Base-by-base conservation (phyloP, 2,113 vertebrate genomes). In the Tupaia tana region DNA sequence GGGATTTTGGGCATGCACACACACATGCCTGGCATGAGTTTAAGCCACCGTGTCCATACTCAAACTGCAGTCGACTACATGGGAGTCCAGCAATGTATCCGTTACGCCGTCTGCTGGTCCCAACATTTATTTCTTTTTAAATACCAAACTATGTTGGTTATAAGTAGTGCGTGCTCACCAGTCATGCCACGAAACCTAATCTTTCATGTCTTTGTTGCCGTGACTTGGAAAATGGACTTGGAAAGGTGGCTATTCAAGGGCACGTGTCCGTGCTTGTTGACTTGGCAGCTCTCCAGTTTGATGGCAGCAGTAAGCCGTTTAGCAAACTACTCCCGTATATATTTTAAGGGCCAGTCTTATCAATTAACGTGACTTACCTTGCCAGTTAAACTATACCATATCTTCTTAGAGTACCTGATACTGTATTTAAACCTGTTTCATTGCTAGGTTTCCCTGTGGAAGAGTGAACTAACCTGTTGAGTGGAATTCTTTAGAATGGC, bases 401-500 rank as follows among this genome's bases (percentile, higher is more conserved):
- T 86, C 87, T 61, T 25, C 52, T 81, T 2, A 7, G 79, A 22
- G 5, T 52, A 24, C 24, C 91, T 19, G 89, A 22, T n/a, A 3
- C 6, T 1, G 0, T 27, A 27, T 1, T 1, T 71, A 87, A 94
- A 43, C 75, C 18, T 11, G 2, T 54, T 73, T 16, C 58, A 1
- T 56, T 75, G 71, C 24, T 22, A 24, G 59, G 80, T 27, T 43
- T 93, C 83, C 9, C 4, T 19, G 15, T 66, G 73, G 19, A 87
- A 31, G 82, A 58, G 20, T 73, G 59, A 67, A 61, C 78, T 11
- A 61, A 52, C 80, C 79, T 86, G 27, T 64, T 54, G 12, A 80
- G 83, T 94, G 64, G 29, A 52, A 84, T 56, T 89, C 74, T 64
- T 63, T 88, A 91, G 24, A 58, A 56, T 78, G 87, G 67, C 19